Percentiles rank a stretch among this genome's conserved stretches.
phyloP scores from a whole-genome alignment of 2,888 invertebrate genomes.

The Saturnia pavonia region DNA sequence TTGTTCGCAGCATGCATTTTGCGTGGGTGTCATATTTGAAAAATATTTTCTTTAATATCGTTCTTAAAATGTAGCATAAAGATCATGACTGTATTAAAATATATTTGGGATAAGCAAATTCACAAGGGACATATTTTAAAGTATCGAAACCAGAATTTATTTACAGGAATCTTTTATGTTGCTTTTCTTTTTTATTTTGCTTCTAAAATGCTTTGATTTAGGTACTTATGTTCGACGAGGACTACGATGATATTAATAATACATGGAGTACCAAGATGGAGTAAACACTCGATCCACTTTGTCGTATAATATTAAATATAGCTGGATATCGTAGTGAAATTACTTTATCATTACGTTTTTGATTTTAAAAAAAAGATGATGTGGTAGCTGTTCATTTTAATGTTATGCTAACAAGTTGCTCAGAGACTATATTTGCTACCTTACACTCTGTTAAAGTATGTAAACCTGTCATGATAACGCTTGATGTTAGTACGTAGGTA shows the following conservation, averaged over 20 bases:
- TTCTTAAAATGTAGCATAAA: background rate
- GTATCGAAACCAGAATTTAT: no score
- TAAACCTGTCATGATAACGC: constrained; percentile 77
- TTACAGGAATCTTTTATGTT: no score
- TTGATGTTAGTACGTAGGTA: constrained; percentile 50
- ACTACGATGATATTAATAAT: constrained; percentile 37
- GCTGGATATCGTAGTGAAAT: constrained; percentile 3
- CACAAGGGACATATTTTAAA: background rate
- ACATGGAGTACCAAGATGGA: constrained; percentile 61
- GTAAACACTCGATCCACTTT: constrained; percentile 52
- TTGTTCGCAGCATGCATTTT: background rate
- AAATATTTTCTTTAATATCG: background rate
- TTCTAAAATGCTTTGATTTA: constrained; percentile 21
- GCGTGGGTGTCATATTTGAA: background rate
- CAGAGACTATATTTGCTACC: constrained; percentile 64
- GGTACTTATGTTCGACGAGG: constrained; percentile 40
- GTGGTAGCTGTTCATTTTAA: constrained; percentile 43
- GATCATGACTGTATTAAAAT: background rate
- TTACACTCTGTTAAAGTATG: constrained; percentile 50
- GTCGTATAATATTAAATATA: constrained; percentile 21
- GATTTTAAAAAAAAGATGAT: constrained; percentile 17
- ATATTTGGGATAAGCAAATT: background rate
- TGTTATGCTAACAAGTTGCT: constrained; percentile 58
- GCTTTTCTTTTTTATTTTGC: constrained; percentile 12
- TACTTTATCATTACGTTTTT: constrained; percentile 29